Percentiles rank a stretch among this genome's conserved stretches.
Evolutionary conservation across 2,113 vertebrate species (phyloP).

Genomic region (Calidris pygmaea): DNA sequence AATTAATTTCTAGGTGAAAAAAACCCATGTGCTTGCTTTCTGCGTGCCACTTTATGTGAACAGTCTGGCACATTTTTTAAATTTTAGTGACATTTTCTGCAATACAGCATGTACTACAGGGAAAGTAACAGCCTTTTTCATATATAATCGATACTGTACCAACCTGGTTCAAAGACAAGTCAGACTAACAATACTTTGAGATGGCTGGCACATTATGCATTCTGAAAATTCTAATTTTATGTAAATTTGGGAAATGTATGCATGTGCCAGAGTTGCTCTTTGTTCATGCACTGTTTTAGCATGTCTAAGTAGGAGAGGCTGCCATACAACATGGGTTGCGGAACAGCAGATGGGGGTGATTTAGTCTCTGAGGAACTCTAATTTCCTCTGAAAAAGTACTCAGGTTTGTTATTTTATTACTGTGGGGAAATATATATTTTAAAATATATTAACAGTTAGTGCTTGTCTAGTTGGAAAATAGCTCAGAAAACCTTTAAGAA

Average conservation of each 20-base stretch:
- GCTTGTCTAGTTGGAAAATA: conserved; percentile 43
- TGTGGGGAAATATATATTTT: conserved; percentile 49
- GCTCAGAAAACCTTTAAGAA: conserved; percentile 20
- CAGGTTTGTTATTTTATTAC: conserved; percentile 62
- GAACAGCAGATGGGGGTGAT: conserved; percentile 72
- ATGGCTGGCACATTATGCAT: conserved; percentile 65
- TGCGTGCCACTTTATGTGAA: not conserved
- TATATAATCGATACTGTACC: conserved; percentile 22
- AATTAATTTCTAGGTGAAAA: not conserved
- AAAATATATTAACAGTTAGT: conserved; percentile 42
- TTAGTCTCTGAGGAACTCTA: conserved; percentile 66
- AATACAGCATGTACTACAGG: conserved; percentile 12
- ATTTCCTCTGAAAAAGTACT: conserved; percentile 64
- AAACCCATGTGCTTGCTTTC: not conserved
- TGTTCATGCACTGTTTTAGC: conserved; percentile 71
- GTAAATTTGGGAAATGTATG: conserved; percentile 71
- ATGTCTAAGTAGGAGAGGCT: conserved; percentile 72
- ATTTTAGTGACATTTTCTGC: conserved; percentile 26
- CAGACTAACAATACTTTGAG: conserved; percentile 59
- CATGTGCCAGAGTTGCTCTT: conserved; percentile 68
- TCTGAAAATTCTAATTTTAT: conserved; percentile 75
- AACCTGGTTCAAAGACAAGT: conserved; percentile 40
- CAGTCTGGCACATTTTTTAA: not conserved
- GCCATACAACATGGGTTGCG: conserved; percentile 62
- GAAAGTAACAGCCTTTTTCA: conserved; percentile 20